Evolutionary conservation across 2,797 vertebrate species (phyloP).

Genomic region (Sebastes flavidus): DNA sequence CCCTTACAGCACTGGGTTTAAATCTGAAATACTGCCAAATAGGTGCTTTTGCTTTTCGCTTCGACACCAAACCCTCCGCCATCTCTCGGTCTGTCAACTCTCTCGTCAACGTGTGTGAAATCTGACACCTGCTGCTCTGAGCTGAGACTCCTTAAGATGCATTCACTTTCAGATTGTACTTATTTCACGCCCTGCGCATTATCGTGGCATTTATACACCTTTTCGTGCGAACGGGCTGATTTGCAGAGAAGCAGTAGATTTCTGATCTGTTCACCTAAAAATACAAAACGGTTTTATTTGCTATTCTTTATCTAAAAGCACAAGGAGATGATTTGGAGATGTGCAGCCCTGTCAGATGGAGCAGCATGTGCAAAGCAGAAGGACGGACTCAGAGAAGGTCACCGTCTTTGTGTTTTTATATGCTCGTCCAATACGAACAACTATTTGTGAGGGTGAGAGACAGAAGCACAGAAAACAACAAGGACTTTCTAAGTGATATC

Average conservation of each 20-base stretch:
- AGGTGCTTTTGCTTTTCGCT: too few relatives aligned
- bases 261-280: background rate
- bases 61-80: too few relatives aligned
- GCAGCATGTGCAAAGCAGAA: background rate
- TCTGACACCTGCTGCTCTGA: too few relatives aligned
- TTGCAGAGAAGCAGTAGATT: background rate
- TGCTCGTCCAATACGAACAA: background rate
- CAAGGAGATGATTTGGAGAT: background rate
- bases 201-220: too few relatives aligned
- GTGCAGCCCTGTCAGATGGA: background rate
- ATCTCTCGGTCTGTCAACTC: too few relatives aligned
- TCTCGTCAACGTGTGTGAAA: too few relatives aligned
- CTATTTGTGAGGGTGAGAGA: background rate
- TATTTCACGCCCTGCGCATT: too few relatives aligned
- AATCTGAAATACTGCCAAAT: too few relatives aligned
- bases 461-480: background rate
- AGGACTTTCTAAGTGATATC: background rate
- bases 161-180: too few relatives aligned
- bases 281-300: background rate
- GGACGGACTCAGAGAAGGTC: background rate
- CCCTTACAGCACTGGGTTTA: too few relatives aligned
- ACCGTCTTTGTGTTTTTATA: background rate
- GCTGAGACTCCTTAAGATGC: too few relatives aligned
- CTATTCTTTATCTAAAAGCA: background rate
- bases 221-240: too few relatives aligned